A percentile compares a stretch with the other conserved stretches of the same genome.
Evolutionary conservation across 2,888 invertebrate genomes (phyloP).

Genomic region (Eutolmus rufibarbis): DNA sequence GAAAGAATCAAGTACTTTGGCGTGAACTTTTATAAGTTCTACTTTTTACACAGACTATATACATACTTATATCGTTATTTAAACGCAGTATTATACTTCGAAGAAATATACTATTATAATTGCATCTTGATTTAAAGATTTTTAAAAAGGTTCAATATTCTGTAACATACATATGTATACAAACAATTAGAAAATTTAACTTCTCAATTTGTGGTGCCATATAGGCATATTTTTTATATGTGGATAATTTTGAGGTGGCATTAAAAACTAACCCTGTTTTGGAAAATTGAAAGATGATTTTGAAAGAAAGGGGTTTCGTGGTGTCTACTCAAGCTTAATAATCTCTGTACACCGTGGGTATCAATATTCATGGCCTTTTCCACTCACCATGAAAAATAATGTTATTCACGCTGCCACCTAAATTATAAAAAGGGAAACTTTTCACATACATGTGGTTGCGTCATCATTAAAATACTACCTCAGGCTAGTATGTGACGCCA

Average conservation of each 20-base stretch:
- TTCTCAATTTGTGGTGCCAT: too few relatives aligned
- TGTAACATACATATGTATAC: too few relatives aligned
- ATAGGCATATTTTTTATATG: background rate
- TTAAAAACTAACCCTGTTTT: background rate
- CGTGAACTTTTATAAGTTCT: too few relatives aligned
- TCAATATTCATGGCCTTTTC: background rate
- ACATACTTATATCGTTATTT: too few relatives aligned
- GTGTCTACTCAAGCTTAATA: background rate
- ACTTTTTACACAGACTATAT: too few relatives aligned
- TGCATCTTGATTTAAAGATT: too few relatives aligned
- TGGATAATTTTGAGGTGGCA: background rate
- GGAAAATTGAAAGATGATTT: background rate
- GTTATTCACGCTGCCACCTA: background rate
- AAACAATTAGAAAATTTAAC: too few relatives aligned
- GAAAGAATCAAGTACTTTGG: too few relatives aligned
- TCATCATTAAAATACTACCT: slow-evolving; percentile 38
- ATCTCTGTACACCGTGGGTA: background rate
- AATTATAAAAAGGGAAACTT: background rate
- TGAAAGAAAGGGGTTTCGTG: background rate
- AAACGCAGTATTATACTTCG: too few relatives aligned
- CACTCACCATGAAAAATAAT: slow-evolving; percentile 6
- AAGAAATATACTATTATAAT: too few relatives aligned
- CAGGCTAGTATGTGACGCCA: background rate
- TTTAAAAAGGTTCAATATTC: too few relatives aligned
- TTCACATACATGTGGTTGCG: background rate